Conservation (phyloP, 2,888 invertebrate genomes). For the Ochropacha duplaris region DNA sequence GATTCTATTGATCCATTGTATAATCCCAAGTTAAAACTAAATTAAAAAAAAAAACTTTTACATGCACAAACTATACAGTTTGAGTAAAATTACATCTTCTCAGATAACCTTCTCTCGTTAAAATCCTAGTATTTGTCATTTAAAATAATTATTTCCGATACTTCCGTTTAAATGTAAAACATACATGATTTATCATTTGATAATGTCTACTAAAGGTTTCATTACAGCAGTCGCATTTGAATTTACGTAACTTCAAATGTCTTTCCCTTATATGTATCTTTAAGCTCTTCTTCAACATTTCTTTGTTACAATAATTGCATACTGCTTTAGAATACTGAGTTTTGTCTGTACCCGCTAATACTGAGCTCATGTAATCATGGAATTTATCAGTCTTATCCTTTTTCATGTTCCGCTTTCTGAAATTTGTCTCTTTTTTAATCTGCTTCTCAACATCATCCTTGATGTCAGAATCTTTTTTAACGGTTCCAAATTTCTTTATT, state of each 20-base stretch:
- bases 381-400: constrained; percentile 17
- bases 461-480: constrained; percentile 13
- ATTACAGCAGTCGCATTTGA: constrained; percentile 48
- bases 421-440: not conserved
- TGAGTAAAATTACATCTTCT: not conserved
- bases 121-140: too few relatives aligned
- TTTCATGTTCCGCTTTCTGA: not conserved
- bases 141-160: constrained; percentile 5
- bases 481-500: constrained; percentile 46
- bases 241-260: constrained; percentile 56
- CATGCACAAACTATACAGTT: too few relatives aligned
- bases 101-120: not conserved
- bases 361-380: constrained; percentile 34
- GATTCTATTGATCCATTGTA: too few relatives aligned
- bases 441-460: not conserved
- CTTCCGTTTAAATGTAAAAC: constrained; percentile 35
- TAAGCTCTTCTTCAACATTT: constrained; percentile 69
- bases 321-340: constrained; percentile 55
- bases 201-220: constrained; percentile 52
- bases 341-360: constrained; percentile 41
- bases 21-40: too few relatives aligned
- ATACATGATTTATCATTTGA: constrained; percentile 52
- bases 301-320: constrained; percentile 67
- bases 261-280: constrained; percentile 57
- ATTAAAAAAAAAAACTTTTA: not conserved